These are phyloP conservation scores for Anthopleura xanthogrammica DNA, from an alignment of 92 coral and sea anemone species.

Conservation along the genomic window DNA sequence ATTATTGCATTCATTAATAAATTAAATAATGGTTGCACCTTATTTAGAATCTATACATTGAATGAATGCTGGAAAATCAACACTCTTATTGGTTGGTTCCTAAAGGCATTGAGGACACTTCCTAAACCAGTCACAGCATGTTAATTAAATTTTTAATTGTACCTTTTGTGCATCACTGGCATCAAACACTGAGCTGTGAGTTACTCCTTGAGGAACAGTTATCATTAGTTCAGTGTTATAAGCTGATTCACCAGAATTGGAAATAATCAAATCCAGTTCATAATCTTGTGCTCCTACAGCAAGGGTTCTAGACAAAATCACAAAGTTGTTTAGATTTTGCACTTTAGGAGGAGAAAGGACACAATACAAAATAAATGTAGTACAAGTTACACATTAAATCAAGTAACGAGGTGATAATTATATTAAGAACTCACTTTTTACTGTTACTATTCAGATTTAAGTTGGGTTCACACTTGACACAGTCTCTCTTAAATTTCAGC, in stretches of 20 bases:
- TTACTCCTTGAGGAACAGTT: conserved; percentile 61
- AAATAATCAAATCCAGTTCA: conserved; percentile 41
- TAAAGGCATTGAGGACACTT: too few species aligned
- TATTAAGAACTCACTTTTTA: conserved; percentile 40
- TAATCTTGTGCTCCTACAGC: conserved; percentile 62
- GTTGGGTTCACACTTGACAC: conserved; percentile 77
- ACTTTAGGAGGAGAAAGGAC: too few species aligned
- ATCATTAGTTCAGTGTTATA: conserved; percentile 51
- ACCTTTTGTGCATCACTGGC: conserved; percentile 35
- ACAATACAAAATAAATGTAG: too few species aligned
- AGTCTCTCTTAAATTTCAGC: conserved; percentile 79
- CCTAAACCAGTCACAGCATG: too few species aligned
- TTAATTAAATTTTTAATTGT: neutral
- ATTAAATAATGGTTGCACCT: too few species aligned
- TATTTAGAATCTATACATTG: too few species aligned
- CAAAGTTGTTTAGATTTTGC: neutral
- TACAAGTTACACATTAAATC: too few species aligned
- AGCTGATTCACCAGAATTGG: conserved; percentile 67
- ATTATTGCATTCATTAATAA: too few species aligned
- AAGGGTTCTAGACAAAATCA: conserved; percentile 47
- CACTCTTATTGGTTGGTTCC: too few species aligned
- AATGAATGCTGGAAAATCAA: too few species aligned
- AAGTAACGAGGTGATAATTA: neutral
- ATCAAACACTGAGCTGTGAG: conserved; percentile 2
- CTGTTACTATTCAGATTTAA: conserved; percentile 43